phyloP scores from a whole-genome alignment of 2,113 vertebrate genomes.

The Todiramphus saurophagus region DNA sequence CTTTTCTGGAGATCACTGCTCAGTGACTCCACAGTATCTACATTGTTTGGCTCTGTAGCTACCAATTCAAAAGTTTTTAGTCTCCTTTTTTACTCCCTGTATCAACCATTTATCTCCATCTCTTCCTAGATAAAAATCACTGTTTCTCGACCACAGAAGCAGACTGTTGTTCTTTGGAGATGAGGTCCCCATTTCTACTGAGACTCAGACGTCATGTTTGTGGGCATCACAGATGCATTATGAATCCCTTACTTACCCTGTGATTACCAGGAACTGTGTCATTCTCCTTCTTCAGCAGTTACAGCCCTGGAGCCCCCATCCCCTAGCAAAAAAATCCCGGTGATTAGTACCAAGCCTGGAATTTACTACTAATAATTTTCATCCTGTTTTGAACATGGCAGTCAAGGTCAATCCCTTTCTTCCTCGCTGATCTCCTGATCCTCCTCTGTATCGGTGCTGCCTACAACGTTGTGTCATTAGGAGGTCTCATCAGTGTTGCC shows the following conservation, averaged over 20 bases:
- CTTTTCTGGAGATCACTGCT: neutral
- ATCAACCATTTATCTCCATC: neutral
- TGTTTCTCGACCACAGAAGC: neutral
- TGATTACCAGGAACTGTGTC: neutral
- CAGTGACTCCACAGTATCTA: neutral
- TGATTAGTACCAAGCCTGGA: neutral
- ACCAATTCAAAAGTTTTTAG: neutral
- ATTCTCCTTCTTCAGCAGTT: neutral
- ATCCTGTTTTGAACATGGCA: neutral
- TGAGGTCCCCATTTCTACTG: neutral
- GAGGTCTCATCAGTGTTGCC: neutral
- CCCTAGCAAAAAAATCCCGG: neutral
- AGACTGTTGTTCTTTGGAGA: neutral
- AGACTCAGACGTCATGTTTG: neutral
- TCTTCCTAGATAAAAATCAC: neutral
- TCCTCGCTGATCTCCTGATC: neutral
- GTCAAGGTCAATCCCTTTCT: neutral
- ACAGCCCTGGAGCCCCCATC: neutral
- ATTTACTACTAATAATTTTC: neutral
- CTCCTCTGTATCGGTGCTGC: neutral
- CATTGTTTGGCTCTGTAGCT: accelerated
- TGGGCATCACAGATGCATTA: neutral
- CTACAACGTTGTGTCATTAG: neutral
- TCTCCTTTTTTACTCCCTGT: neutral
- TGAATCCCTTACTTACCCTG: neutral